These are phyloP conservation scores for Parnassius orleans DNA, from an alignment of 2,888 invertebrate genomes.

Conservation along the genomic window DNA sequence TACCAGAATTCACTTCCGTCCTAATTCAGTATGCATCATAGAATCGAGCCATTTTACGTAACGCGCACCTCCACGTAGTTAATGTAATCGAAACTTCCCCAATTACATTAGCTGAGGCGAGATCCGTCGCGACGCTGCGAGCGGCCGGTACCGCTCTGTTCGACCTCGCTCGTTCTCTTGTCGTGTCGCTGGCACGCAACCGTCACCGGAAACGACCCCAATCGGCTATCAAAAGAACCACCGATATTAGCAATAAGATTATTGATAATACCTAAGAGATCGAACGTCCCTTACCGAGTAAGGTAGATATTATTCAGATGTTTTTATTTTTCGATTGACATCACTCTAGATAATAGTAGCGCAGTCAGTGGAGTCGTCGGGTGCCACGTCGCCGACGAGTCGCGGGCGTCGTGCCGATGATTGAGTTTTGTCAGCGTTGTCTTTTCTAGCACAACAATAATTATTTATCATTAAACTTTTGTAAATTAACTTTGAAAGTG, in stretches of 20 bases:
- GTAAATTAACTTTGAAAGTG: slow-evolving; percentile 76
- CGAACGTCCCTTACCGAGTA: slow-evolving; percentile 81
- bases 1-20: slow-evolving; percentile 81
- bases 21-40: slow-evolving; percentile 80
- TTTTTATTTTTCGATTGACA: slow-evolving; percentile 73
- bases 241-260: slow-evolving; percentile 77
- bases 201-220: slow-evolving; percentile 25
- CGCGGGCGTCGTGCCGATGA: slow-evolving; percentile 34
- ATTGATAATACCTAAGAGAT: slow-evolving; percentile 77
- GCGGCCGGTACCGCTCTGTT: slow-evolving; percentile 39
- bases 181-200: slow-evolving; percentile 27
- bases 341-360: slow-evolving; percentile 47
- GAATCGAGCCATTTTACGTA: slow-evolving; percentile 81
- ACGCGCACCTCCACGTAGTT: slow-evolving; percentile 74
- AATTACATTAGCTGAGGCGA: slow-evolving; percentile 63
- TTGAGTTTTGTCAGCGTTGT: slow-evolving; percentile 60
- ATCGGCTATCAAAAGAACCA: slow-evolving; percentile 41
- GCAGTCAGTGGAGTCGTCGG: not conserved
- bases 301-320: slow-evolving; percentile 76
- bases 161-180: slow-evolving; percentile 30
- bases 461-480: slow-evolving; percentile 63
- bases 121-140: slow-evolving; percentile 35
- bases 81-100: slow-evolving; percentile 73
- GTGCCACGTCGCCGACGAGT: slow-evolving; percentile 9
- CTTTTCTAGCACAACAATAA: slow-evolving; percentile 72